A percentile compares a stretch with the other conserved stretches of the same genome.
Evolutionary conservation across 2,113 vertebrate genomes (phyloP).

Genomic region (Tragulus kanchil): DNA sequence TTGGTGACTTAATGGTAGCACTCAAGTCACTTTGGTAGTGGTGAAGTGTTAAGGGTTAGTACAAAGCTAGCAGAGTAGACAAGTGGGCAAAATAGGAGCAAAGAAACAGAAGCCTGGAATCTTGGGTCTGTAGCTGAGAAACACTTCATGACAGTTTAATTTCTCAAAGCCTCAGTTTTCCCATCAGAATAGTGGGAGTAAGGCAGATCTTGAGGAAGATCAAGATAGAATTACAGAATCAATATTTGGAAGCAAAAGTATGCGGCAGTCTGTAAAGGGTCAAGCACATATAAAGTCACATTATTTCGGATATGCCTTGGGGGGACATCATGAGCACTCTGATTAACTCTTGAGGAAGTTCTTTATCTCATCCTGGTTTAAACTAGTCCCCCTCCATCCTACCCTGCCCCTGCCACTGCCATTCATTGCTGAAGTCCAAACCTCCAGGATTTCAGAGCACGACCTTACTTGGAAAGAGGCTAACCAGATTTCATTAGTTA

Average conservation of each 20-base stretch:
- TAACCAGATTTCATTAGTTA: background rate
- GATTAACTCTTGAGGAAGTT: background rate
- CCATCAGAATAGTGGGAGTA: background rate
- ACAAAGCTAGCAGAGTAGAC: background rate
- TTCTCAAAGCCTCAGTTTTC: slow-evolving; percentile 22
- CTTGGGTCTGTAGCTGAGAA: background rate
- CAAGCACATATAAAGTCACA: background rate
- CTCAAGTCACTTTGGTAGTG: background rate
- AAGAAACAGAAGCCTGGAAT: background rate
- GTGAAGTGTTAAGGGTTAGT: background rate
- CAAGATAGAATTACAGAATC: background rate
- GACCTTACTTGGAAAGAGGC: background rate
- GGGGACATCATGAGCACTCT: background rate
- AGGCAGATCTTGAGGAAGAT: background rate
- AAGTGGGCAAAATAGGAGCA: background rate
- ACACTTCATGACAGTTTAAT: background rate
- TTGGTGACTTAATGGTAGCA: background rate
- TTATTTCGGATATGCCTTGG: background rate
- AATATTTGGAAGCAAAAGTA: background rate
- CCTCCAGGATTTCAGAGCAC: background rate
- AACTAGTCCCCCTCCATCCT: background rate
- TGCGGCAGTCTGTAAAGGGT: background rate
- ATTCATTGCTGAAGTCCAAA: background rate
- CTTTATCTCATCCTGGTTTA: background rate
- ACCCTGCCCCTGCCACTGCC: too few species aligned